These are phyloP conservation scores for Gasterosteus aculeatus DNA, from an alignment of 2,113 vertebrate genomes.

Conservation along the genomic window DNA sequence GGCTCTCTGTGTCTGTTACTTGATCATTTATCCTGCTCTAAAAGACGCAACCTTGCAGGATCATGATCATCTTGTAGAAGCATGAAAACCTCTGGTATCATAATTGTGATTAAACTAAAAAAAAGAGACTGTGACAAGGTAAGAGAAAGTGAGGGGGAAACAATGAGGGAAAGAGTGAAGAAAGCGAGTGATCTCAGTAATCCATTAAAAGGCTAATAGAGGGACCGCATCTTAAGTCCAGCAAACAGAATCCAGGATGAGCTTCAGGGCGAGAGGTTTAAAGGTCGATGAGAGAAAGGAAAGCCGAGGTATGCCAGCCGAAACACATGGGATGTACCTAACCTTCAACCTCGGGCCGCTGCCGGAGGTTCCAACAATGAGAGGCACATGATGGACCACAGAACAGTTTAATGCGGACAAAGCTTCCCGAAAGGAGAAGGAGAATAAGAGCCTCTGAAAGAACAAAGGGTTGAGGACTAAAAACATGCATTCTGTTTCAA, in stretches of 20 bases:
- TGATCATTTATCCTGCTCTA: conserved; percentile 12
- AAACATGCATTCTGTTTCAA: neutral
- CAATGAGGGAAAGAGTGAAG: neutral
- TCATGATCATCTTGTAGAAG: neutral
- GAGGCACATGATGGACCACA: conserved; percentile 44
- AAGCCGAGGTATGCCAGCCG: conserved; percentile 42
- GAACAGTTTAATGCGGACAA: conserved; percentile 11
- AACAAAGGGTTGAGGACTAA: neutral
- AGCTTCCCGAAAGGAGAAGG: conserved; percentile 6
- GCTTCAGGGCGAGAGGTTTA: conserved; percentile 70
- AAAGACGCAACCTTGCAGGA: conserved; percentile 17
- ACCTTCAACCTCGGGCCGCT: conserved; percentile 59
- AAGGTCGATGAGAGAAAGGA: conserved; percentile 59
- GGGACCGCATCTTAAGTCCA: conserved; percentile 38
- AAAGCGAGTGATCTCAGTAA: conserved; percentile 27
- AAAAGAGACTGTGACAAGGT: neutral
- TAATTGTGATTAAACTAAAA: neutral
- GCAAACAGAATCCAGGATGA: conserved; percentile 50
- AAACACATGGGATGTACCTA: conserved; percentile 56
- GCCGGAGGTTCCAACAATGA: conserved; percentile 36
- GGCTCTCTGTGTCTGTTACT: neutral
- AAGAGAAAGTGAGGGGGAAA: neutral
- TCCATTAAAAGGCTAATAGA: conserved; percentile 50
- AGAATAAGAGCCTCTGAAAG: neutral
- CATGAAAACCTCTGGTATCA: neutral